Conservation (phyloP, 1,140 invertebrate genomes). For the Drosophila mayri region DNA sequence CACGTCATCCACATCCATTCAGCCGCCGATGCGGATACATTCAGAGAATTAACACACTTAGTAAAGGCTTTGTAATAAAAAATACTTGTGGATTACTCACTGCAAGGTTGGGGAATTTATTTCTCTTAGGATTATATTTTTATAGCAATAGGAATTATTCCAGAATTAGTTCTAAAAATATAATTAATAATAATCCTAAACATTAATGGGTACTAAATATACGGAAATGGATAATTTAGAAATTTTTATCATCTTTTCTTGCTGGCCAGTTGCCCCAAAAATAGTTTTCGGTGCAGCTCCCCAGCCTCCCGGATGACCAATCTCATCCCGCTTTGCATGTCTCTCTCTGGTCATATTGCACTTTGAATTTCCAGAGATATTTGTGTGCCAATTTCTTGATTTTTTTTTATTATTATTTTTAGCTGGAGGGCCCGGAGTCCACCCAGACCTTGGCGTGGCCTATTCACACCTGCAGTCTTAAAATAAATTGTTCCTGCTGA, state of each 20-base stretch:
- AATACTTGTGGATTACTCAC: too few species aligned
- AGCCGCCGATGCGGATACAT: conserved; percentile 15
- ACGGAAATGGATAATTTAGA: too few species aligned
- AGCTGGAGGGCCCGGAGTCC: conserved; percentile 25
- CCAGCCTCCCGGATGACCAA: conserved; percentile 4
- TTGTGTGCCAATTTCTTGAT: conserved; percentile 30
- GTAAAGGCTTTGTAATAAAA: neutral
- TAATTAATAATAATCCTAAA: too few species aligned
- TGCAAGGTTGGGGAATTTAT: too few species aligned
- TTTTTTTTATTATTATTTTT: conserved; percentile 7
- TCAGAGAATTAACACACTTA: conserved; percentile 15
- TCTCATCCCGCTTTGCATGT: conserved; percentile 43
- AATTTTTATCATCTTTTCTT: too few species aligned
- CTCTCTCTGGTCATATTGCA: conserved; percentile 34
- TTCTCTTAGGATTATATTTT: too few species aligned
- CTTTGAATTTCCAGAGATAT: conserved; percentile 36
- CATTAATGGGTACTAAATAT: too few species aligned
- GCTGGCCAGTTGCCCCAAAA: neutral
- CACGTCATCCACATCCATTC: conserved; percentile 66
- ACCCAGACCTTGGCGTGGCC: conserved; percentile 45
- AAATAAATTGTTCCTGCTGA: conserved; percentile 79
- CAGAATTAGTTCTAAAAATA: too few species aligned
- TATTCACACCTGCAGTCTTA: conserved; percentile 76
- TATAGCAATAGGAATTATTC: too few species aligned
- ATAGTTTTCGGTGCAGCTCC: neutral